Base-by-base conservation (phyloP, 2,888 invertebrate species). In the Temnothorax rugatulus region DNA sequence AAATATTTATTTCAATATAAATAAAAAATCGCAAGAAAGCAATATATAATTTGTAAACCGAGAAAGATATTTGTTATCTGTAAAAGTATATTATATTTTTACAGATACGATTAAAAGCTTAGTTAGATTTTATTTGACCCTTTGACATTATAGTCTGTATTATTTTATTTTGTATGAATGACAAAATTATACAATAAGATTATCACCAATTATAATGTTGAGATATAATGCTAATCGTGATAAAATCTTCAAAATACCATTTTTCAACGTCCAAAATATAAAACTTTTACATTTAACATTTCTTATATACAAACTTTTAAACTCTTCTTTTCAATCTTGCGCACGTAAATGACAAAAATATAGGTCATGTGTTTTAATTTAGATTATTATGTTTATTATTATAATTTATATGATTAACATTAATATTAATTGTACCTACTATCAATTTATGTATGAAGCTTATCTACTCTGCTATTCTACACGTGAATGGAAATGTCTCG, bases 401-500 rank as follows among this genome's bases (percentile, higher is more conserved):
- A 38, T 34, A 54, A 54, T 15, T 66, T 21, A n/a, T 21, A 15
- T 44, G 13, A 74, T 41, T 15, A 57, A 64, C 9, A 47, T 64
- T 59, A 74, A 74, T 59, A 47, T 64, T 59, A 74, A 74, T 59
- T 74, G 2, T 29, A 29, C 15, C 15, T 29, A 29, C 15, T 29
- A 59, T 44, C 4, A 74, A 74, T 44, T 9, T 47, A 11, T 47
- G 29, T 29, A 74, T 15, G 34, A 75, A 34, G 63, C 44, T 11
- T 64, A 64, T 76, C 38, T 41, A 15, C 64, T 66, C 52, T 41
- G 38, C 38, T 13, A 64, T 76, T 64, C 25, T 50, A 38, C 64
- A 64, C 38, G 21, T 66, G 50, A 76, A 76, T 76, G 50, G 38
- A 64, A 76, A 25, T 64, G 52, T 66, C 64, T 76, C 13, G 76